Base-by-base conservation (phyloP, 2,113 vertebrate species). In the Isichthys henryi region DNA sequence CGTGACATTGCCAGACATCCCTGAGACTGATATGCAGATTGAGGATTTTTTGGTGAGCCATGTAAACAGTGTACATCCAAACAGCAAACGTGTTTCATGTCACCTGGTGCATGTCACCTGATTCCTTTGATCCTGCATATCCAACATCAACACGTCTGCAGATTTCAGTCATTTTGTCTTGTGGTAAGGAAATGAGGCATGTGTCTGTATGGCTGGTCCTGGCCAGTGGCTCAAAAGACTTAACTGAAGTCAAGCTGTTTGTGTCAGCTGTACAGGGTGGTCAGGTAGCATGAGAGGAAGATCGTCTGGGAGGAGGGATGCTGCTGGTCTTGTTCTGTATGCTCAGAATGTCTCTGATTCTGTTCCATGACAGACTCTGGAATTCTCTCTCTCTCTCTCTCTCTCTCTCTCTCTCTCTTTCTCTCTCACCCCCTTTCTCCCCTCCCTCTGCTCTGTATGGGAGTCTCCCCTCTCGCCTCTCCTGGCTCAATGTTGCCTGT, bases 381-480 rank as follows among this genome's bases (percentile, higher is more conserved):
- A 6, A 53, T 53, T 27, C 70, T 15, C 27, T 13, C 10, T 4
- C 31, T 19, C 31, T 1, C 35, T 3, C 35, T 80, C 35, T 83
- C 77, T 15, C 43, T 27, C 83, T 27, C 84, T 31, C 48, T 31
- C 48, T 86, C 85, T 17, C 48, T 21, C 50, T 15, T 13, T 4
- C 56, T 8, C 56, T 2, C 56, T 2, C 56, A 9, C 48, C 49
- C n/a, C 23, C n/a, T 3, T 31, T 11, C 49, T 27, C 39, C 88
- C 39, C 70, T 19, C 88, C 31, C 88, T 23, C 74, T 82, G 48
- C 74, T 56, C 31, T 88, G 8, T 74, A 88, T 23, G 88, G 88
- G 77, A 89, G 88, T 83, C 74, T 89, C 50, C 88, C 88, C 35
- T 46, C 80, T 48, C 52, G 31, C 43, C 13, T n/a, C 74, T 89